Conservation (phyloP, 2,888 invertebrate species). For the Drosophila parthenogenetica region DNA sequence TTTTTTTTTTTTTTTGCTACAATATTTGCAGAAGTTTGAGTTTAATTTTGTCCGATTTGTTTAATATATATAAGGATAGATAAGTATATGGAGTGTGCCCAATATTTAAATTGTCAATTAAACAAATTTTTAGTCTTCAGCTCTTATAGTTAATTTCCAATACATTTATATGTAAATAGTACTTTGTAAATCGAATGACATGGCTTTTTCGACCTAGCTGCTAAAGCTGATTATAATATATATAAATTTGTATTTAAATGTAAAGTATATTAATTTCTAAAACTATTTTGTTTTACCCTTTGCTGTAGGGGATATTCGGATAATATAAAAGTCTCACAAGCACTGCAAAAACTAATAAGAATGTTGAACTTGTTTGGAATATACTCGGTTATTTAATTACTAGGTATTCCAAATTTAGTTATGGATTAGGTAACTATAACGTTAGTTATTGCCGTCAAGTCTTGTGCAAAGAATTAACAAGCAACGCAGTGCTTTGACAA, state of each 20-base stretch:
- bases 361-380: not conserved
- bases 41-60: not conserved
- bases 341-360: not conserved
- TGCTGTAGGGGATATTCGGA: not conserved
- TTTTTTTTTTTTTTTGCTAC: not conserved
- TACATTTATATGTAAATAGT: too few species aligned
- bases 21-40: not conserved
- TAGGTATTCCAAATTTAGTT: not conserved
- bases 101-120: not conserved
- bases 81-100: not conserved
- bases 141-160: not conserved
- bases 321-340: conserved; percentile 4
- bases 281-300: not conserved
- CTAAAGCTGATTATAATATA: conserved; percentile 2
- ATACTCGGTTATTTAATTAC: not conserved
- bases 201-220: not conserved
- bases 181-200: not conserved
- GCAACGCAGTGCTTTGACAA: conserved; percentile 5
- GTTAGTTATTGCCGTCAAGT: conserved; percentile 2
- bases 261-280: not conserved
- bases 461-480: conserved; percentile 12
- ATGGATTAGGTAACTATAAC: not conserved
- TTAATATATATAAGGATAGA: not conserved
- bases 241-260: not conserved
- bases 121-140: conserved; percentile 3